A percentile compares a stretch with the other conserved stretches of the same genome.
These are phyloP conservation scores for Chrosomus eos DNA, from an alignment of 2,797 vertebrate genomes.

Conservation along the genomic window DNA sequence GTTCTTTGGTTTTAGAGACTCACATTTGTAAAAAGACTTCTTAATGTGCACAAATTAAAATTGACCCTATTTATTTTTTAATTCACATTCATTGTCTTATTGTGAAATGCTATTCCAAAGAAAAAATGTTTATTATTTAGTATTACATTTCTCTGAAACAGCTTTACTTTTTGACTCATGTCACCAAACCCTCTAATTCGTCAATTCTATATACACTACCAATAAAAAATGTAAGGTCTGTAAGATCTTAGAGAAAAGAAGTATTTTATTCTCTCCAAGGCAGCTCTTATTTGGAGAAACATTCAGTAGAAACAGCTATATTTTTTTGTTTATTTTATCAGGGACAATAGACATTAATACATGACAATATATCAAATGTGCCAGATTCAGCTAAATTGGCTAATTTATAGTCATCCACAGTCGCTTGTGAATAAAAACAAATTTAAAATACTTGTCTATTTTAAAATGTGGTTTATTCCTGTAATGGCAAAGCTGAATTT, in stretches of 20 bases:
- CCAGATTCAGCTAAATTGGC: not conserved
- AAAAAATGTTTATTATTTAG: not conserved
- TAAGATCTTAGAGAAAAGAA: not conserved
- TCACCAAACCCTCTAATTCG: not conserved
- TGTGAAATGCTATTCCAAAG: not conserved
- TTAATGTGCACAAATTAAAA: not conserved
- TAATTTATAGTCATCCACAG: not conserved
- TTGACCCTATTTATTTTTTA: not conserved
- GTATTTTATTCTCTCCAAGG: not conserved
- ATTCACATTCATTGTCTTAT: not conserved
- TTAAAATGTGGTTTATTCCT: not conserved
- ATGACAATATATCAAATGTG: not conserved
- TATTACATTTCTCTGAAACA: not conserved
- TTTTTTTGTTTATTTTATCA: not conserved
- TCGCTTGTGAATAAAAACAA: not conserved
- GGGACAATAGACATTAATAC: not conserved
- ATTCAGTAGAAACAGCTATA: not conserved
- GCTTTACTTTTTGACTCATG: not conserved
- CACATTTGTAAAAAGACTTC: not conserved
- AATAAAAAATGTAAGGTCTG: not conserved
- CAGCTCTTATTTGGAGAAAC: not conserved
- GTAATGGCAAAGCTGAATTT: not conserved
- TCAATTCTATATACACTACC: not conserved
- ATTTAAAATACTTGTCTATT: too few species aligned
- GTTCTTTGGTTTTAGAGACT: not conserved